These are phyloP conservation scores for Clavelina lepadiformis DNA, from an alignment of 23 tunicate species.

Conservation along the genomic window DNA sequence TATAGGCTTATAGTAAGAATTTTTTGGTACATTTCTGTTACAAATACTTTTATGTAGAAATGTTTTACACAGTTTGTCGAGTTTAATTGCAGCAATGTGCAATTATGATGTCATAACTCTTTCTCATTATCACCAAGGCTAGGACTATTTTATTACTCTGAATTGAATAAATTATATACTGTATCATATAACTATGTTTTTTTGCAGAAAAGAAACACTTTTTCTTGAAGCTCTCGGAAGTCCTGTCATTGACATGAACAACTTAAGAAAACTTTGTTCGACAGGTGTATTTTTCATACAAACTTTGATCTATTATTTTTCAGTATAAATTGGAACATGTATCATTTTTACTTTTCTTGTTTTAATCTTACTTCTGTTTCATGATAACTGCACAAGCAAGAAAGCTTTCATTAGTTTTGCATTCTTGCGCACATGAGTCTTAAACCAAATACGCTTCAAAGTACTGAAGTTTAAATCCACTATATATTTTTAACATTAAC, in stretches of 20 bases:
- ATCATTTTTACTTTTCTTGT: background rate
- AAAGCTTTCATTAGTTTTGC: too few relatives aligned
- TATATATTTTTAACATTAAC: too few relatives aligned
- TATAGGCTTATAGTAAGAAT: too few relatives aligned
- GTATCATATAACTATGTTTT: background rate
- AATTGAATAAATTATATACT: too few relatives aligned
- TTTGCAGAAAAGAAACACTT: slow-evolving; percentile 9
- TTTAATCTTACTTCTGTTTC: background rate
- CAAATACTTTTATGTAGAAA: too few relatives aligned
- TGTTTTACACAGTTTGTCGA: too few relatives aligned
- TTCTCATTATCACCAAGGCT: too few relatives aligned
- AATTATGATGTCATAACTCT: too few relatives aligned
- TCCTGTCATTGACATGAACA: slow-evolving; percentile 11
- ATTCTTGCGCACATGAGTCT: background rate
- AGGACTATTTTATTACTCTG: too few relatives aligned
- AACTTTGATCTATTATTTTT: background rate
- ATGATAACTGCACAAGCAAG: too few relatives aligned
- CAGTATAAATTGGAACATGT: background rate
- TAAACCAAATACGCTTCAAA: background rate
- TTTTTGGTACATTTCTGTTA: too few relatives aligned
- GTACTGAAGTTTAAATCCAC: background rate
- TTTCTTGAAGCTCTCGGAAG: slow-evolving; percentile 37
- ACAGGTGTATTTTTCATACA: slow-evolving; percentile 14
- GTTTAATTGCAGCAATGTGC: too few relatives aligned
- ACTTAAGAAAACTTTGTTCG: slow-evolving; percentile 20